Base-by-base conservation (phyloP, 2,797 vertebrate genomes). In the Lithobates pipiens region DNA sequence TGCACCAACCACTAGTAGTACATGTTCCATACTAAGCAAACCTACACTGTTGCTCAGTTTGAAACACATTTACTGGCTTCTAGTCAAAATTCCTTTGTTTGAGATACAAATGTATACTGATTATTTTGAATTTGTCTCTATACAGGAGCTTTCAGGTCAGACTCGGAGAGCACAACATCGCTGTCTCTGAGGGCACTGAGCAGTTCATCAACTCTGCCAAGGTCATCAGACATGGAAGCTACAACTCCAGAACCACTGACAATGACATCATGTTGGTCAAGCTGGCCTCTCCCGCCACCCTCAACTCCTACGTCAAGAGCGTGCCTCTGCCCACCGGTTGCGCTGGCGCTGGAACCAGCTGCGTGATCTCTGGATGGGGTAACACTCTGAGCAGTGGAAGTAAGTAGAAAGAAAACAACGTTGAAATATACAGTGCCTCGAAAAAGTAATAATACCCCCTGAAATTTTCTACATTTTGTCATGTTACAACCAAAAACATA, bases 341-440 rank as follows among this genome's bases (percentile, higher is more conserved):
- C 21, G 93, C 94, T 0, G 0, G 89, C 0, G 68, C 34, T 34
- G 34, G 95, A 18, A 92, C 91, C 21, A 0, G 50, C 23, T 97
- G 96, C 70, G 92, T 97, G 91, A 93, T 97, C 91, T 96, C 96
- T 0, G 96, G 96, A 83, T 97, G 95, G 96, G 95, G 95, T 84
- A 97, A 97, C 93, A 95, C 88, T 27, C 90, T 93, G 71, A 83
- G 90, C 91, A 88, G 61, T 72, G 94, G 95, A 85, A 88, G 75
- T 76, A 57, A 57, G 75, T 76, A 34, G 34, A 5, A 3, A 34
- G 23, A 65, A 65, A 39, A 9, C 57, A 61, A 3, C 50, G 18
- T 54, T 3, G 8, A 54, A 39, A 29, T 29, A 29, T 29, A 29
- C 29, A 29, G 29, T 29, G 29, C 29, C 29, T 29, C 2, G 29